Evolutionary conservation across 1,140 invertebrate genomes (phyloP).

Genomic region (Galleria mellonella): DNA sequence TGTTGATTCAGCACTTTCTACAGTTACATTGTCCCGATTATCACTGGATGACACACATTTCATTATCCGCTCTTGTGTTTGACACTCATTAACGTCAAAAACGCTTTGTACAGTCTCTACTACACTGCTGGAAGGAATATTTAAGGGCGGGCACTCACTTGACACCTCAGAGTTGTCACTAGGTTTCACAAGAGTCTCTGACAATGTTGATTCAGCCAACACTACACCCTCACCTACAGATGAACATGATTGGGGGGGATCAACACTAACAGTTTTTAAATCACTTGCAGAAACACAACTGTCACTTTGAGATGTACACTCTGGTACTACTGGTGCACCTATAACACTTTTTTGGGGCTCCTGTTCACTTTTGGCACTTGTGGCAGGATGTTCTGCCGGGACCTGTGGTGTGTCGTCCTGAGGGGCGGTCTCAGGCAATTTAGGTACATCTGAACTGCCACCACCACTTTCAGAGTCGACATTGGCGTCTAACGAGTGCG

Average conservation of each 20-base stretch:
- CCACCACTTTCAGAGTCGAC: slow-evolving; percentile 5
- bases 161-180: slow-evolving; percentile 24
- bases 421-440: slow-evolving; percentile 8
- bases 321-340: neutral
- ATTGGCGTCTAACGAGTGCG: slow-evolving; percentile 21
- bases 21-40: slow-evolving; percentile 51
- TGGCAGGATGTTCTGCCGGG: slow-evolving; percentile 13
- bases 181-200: slow-evolving; percentile 19
- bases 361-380: slow-evolving; percentile 39
- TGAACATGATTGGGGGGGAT: slow-evolving; percentile 25
- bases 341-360: neutral
- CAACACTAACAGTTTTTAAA: slow-evolving; percentile 18
- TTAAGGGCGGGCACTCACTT: slow-evolving; percentile 24
- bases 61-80: slow-evolving; percentile 50
- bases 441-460: slow-evolving; percentile 3
- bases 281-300: slow-evolving; percentile 6
- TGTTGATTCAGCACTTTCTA: slow-evolving; percentile 63
- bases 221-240: slow-evolving; percentile 22
- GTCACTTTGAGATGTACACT: neutral
- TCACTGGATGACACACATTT: slow-evolving; percentile 64
- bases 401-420: slow-evolving; percentile 8
- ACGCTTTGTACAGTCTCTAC: slow-evolving; percentile 34
- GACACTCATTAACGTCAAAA: slow-evolving; percentile 34
- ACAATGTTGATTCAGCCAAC: slow-evolving; percentile 9
- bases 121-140: slow-evolving; percentile 58